Percentiles rank a stretch among this genome's conserved stretches.
phyloP scores from a whole-genome alignment of 2,113 vertebrate genomes.

The Gasterosteus nipponicus region DNA sequence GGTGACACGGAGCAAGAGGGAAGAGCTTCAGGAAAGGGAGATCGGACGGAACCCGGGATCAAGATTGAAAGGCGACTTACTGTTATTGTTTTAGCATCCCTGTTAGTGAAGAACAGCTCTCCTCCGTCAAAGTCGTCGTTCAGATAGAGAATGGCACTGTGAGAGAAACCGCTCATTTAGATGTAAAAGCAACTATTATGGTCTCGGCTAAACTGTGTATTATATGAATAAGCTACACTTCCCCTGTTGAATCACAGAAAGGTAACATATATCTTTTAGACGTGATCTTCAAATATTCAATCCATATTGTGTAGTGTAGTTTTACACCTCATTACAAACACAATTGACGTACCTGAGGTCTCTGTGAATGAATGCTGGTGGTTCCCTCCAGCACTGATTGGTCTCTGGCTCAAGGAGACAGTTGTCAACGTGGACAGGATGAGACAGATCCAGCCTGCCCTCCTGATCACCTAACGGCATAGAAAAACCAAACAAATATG shows the following conservation, averaged over 20 bases:
- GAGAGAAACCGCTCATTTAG: not conserved
- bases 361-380: conserved; percentile 92
- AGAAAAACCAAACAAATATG: not conserved
- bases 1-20: conserved; percentile 7
- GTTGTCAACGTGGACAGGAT: conserved; percentile 96
- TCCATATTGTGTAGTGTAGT: not conserved
- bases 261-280: not conserved
- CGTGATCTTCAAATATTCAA: not conserved
- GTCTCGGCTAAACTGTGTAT: not conserved
- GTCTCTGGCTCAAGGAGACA: conserved; percentile 94
- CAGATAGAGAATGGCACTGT: conserved; percentile 93
- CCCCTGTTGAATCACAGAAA: not conserved
- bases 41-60: not conserved
- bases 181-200: not conserved
- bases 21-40: not conserved
- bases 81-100: conserved; percentile 88
- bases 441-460: conserved; percentile 91
- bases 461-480: conserved; percentile 86
- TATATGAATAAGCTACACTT: not conserved
- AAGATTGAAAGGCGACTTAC: conserved; percentile 75
- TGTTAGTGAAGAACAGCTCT: conserved; percentile 91
- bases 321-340: not conserved
- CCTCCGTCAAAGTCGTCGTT: conserved; percentile 95
- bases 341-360: conserved; percentile 87
- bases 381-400: conserved; percentile 92